A percentile compares a stretch with the other conserved stretches of the same genome.
phyloP scores from a whole-genome alignment of 2,888 invertebrate genomes.

The Busseola fusca region DNA sequence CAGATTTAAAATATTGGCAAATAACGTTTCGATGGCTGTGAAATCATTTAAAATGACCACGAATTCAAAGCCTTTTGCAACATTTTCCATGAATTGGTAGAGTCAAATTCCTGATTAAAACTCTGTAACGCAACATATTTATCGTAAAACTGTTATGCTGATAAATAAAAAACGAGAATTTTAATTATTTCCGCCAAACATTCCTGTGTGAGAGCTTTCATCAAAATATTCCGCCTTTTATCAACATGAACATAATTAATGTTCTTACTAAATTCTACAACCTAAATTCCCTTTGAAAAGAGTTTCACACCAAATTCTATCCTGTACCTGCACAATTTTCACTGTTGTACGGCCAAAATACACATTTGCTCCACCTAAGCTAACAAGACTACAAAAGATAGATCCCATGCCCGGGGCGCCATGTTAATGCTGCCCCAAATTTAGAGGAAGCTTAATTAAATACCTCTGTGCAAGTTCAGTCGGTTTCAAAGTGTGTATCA shows the following conservation, averaged over 20 bases:
- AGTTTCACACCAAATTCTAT: conserved; percentile 39
- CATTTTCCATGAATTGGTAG: background rate
- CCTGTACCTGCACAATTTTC: conserved; percentile 42
- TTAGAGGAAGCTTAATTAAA: conserved; percentile 69
- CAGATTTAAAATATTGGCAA: background rate
- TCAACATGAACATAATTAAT: conserved; percentile 7
- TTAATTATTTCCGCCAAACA: conserved; percentile 18
- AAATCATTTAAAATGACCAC: background rate
- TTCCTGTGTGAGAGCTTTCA: conserved; percentile 8
- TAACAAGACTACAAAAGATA: conserved; percentile 63
- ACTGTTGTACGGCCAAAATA: conserved; percentile 49
- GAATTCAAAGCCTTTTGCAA: background rate
- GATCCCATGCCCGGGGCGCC: conserved; percentile 52
- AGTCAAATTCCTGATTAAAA: conserved; percentile 3
- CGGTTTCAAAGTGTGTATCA: conserved; percentile 47
- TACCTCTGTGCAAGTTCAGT: conserved; percentile 59
- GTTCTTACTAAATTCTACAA: conserved; percentile 20
- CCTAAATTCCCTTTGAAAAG: conserved; percentile 39
- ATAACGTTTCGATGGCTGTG: background rate
- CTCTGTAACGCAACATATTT: conserved; percentile 1
- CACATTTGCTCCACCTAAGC: conserved; percentile 61
- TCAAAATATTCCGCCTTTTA: conserved; percentile 24
- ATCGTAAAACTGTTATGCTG: conserved; percentile 5
- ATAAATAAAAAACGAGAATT: conserved; percentile 13
- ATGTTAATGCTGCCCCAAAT: conserved; percentile 62